phyloP scores from a whole-genome alignment of 1,140 invertebrate genomes.

The Cotesia typhae region DNA sequence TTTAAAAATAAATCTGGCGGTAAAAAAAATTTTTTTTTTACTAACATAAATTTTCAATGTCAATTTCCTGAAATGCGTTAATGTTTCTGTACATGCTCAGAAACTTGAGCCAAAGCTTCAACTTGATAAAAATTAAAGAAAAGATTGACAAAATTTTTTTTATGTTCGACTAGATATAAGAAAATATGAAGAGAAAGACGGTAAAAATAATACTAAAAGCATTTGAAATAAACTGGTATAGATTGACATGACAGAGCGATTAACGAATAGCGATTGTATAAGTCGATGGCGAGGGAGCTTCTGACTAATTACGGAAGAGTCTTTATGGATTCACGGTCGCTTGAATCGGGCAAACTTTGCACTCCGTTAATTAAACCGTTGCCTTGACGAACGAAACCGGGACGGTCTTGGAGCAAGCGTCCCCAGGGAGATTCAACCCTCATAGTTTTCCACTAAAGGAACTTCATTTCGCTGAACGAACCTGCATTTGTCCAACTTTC shows the following conservation, averaged over 20 bases:
- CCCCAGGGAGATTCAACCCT: background rate
- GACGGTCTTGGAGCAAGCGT: constrained; percentile 1
- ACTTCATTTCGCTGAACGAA: constrained; percentile 1
- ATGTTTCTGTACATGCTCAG: too few species aligned
- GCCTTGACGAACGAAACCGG: constrained; percentile 8
- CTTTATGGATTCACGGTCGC: constrained; percentile 21
- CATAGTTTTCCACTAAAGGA: background rate
- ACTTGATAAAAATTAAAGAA: too few species aligned
- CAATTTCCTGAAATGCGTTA: too few species aligned
- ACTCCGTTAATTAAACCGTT: constrained; percentile 26
- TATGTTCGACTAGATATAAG: background rate
- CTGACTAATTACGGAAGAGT: constrained; percentile 21
- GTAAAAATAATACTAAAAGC: background rate
- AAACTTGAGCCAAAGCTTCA: too few species aligned
- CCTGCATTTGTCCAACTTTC: constrained; percentile 7
- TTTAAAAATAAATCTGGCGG: too few species aligned
- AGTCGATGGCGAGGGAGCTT: constrained; percentile 2
- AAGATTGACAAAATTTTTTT: too few species aligned
- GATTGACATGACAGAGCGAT: constrained; percentile 13
- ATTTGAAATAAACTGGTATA: constrained; percentile 1
- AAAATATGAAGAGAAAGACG: background rate
- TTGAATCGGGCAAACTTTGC: constrained; percentile 19
- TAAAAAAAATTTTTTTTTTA: too few species aligned
- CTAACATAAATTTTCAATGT: too few species aligned
- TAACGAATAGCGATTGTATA: constrained; percentile 14